Conservation (phyloP, 2,797 vertebrate genomes). For the Scyliorhinus canicula region DNA sequence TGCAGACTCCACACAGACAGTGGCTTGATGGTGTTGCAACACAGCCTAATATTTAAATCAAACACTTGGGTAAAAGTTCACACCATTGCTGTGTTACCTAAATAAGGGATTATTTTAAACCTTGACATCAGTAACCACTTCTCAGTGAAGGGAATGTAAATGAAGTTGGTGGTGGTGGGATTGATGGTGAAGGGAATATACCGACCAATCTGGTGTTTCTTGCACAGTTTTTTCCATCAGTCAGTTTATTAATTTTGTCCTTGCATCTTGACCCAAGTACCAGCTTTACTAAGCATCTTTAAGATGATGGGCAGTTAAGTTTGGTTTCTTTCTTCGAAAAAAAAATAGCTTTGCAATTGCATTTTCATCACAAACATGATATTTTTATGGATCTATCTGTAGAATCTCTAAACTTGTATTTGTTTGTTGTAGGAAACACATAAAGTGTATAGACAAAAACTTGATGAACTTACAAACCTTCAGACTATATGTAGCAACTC, state of each 20-base stretch:
- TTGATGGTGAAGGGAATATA: neutral
- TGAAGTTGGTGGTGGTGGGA: neutral
- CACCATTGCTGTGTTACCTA: neutral
- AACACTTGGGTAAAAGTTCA: neutral
- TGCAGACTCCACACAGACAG: no score
- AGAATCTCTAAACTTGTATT: neutral
- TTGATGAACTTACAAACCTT: slow-evolving; percentile 83
- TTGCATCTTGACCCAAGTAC: slow-evolving; percentile 31
- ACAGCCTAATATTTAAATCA: neutral
- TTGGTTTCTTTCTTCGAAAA: slow-evolving; percentile 8
- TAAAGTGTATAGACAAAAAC: slow-evolving; percentile 86
- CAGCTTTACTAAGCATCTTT: slow-evolving; percentile 47
- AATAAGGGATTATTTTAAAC: neutral
- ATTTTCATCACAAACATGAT: slow-evolving; percentile 40
- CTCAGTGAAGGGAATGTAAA: neutral
- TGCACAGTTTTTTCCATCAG: neutral
- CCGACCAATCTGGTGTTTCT: neutral
- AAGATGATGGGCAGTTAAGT: slow-evolving; percentile 45
- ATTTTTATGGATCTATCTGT: slow-evolving; percentile 3
- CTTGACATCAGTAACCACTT: neutral
- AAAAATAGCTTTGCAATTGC: neutral
- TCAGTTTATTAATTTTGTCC: neutral
- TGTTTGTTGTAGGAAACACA: slow-evolving; percentile 73
- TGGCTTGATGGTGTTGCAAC: neutral
- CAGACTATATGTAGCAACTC: slow-evolving; percentile 74